A percentile compares a stretch with the other conserved stretches of the same genome.
phyloP scores from a whole-genome alignment of 2,888 invertebrate species.

The Tenthredo amoena region DNA sequence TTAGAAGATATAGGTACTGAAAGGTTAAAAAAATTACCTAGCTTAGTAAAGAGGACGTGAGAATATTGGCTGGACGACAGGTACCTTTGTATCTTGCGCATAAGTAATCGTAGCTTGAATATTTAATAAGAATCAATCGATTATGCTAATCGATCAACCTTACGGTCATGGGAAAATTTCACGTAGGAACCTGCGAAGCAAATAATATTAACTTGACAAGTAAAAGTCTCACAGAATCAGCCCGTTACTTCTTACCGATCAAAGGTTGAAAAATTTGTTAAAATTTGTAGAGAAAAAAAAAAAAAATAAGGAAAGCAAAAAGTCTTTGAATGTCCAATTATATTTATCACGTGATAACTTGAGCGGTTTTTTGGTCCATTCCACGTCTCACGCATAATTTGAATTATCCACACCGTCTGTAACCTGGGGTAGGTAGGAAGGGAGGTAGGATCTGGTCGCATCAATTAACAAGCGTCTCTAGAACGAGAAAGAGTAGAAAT shows the following conservation, averaged over 20 bases:
- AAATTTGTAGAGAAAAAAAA: neutral
- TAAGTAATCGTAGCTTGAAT: conserved; percentile 58
- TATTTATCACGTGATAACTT: conserved; percentile 72
- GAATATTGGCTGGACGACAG: conserved; percentile 48
- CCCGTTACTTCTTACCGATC: neutral
- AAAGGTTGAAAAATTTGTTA: neutral
- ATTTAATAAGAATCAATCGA: conserved; percentile 72
- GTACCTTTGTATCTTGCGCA: neutral
- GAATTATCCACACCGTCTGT: conserved; percentile 70
- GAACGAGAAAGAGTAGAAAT: conserved; percentile 56
- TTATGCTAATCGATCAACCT: conserved; percentile 65
- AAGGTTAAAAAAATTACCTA: conserved; percentile 2
- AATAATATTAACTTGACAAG: neutral
- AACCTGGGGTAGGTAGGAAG: neutral
- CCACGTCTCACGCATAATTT: conserved; percentile 73
- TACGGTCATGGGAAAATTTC: conserved; percentile 42
- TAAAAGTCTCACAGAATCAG: neutral
- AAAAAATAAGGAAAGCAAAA: conserved; percentile 59
- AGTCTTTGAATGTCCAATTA: conserved; percentile 69
- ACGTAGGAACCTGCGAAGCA: neutral
- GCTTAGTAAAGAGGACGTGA: conserved; percentile 24
- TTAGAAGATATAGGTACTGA: neutral
- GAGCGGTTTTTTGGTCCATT: conserved; percentile 55
- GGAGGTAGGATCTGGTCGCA: conserved; percentile 60
- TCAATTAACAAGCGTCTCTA: conserved; percentile 43